Evolutionary conservation across 2,113 vertebrate genomes (phyloP).

Genomic region (Halichoeres trimaculatus): DNA sequence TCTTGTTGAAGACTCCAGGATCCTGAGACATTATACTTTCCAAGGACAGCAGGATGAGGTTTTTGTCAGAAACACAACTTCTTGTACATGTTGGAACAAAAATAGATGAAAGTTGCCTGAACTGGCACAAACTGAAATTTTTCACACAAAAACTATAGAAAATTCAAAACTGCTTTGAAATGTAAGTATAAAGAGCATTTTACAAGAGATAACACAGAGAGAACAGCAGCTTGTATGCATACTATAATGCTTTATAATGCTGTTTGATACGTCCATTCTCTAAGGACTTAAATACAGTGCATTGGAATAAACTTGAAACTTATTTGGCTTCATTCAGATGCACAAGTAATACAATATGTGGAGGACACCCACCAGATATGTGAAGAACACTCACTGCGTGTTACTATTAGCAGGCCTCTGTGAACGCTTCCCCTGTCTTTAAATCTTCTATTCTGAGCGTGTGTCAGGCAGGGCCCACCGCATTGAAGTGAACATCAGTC

Average conservation of each 20-base stretch:
- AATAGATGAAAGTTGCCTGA: too few relatives aligned
- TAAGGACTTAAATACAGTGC: background rate
- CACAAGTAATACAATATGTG: background rate
- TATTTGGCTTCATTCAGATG: background rate
- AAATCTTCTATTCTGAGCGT: slow-evolving; percentile 34
- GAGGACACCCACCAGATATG: background rate
- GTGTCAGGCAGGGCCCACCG: slow-evolving; percentile 30
- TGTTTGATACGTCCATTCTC: background rate
- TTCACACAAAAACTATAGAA: background rate
- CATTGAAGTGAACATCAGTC: slow-evolving; percentile 57
- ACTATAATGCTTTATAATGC: background rate
- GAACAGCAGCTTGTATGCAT: background rate
- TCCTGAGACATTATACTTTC: too few relatives aligned
- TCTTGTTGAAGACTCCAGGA: too few relatives aligned
- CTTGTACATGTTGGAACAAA: too few relatives aligned
- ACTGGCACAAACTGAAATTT: too few relatives aligned
- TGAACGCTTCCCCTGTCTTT: slow-evolving; percentile 15
- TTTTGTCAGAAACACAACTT: too few relatives aligned
- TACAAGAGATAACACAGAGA: background rate
- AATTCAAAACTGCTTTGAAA: background rate
- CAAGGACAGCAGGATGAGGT: too few relatives aligned
- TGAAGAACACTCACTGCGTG: background rate
- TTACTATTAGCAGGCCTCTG: background rate
- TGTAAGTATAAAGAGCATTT: background rate
- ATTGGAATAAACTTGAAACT: too few relatives aligned